Percentiles rank a stretch among this genome's conserved stretches.
Evolutionary conservation across 2,888 invertebrate species (phyloP).

Genomic region (Helicoverpa assulta): DNA sequence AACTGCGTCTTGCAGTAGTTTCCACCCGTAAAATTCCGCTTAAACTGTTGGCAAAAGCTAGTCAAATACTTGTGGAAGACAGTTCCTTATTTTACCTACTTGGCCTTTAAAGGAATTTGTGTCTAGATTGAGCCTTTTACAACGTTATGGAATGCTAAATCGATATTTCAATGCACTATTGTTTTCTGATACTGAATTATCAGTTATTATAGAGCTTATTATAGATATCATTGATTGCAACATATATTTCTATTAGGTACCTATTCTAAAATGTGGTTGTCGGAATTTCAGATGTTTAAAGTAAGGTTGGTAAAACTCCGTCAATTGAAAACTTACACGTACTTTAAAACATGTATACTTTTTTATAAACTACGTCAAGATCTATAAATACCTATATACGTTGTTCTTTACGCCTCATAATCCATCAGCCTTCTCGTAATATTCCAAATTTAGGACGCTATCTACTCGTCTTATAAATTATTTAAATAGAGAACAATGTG

Average conservation of each 20-base stretch:
- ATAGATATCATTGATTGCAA: slow-evolving; percentile 7
- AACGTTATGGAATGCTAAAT: slow-evolving; percentile 22
- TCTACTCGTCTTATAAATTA: slow-evolving; percentile 73
- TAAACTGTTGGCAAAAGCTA: no score
- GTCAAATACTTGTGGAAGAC: no score
- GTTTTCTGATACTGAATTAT: slow-evolving; percentile 27
- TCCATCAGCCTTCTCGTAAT: slow-evolving; percentile 24
- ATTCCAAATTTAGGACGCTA: slow-evolving; percentile 60
- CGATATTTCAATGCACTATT: slow-evolving; percentile 33
- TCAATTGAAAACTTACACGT: no score
- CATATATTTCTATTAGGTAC: background rate
- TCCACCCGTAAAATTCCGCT: no score
- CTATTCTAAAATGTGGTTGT: slow-evolving; percentile 15
- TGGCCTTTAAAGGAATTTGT: no score
- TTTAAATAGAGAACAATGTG: slow-evolving; percentile 78
- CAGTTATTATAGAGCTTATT: slow-evolving; percentile 12
- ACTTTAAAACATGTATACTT: no score
- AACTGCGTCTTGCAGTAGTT: no score
- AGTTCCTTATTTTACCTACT: no score
- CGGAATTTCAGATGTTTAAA: slow-evolving; percentile 9
- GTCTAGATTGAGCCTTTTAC: background rate
- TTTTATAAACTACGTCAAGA: no score
- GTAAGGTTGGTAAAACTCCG: background rate
- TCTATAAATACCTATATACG: background rate
- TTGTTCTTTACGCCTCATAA: slow-evolving; percentile 25